Evolutionary conservation across 2,797 vertebrate species (phyloP), one percentile per base, ranked within the genome.

Genomic region (Lagocephalus sceleratus): DNA sequence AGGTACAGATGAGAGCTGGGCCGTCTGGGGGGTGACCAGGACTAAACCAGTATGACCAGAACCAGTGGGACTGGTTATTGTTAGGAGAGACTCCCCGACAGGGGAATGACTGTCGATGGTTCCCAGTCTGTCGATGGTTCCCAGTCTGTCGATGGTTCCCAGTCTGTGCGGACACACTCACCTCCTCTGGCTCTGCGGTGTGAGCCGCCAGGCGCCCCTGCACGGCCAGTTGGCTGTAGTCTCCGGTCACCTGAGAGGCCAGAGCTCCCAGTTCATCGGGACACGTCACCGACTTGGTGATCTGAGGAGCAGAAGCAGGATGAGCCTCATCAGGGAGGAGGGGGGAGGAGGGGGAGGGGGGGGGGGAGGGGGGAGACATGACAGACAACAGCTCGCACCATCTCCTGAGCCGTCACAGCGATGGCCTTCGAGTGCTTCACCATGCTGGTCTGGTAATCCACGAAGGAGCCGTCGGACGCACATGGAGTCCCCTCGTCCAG

Each of bases 251-350:
- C 86, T 97, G 96, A 73, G 96, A 98, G 48, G 97, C 97, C 75
- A 99, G 91, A 54, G 92, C 93, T 57, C 97, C 97, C 85, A 99
- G 78, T 75, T 98, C 97, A 48, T 98, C 96, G 0, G 95, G 96
- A 90, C 94, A 94, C 45, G 96, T 97, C 88, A 98, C 94, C 5
- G 97, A 98, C 89, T 98, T 98, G 53, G 97, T 96, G 94, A 98
- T 98, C 97, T 99, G 88, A 53, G 75, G 19, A 54, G 66, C 23
- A 66, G 52, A 76, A 43, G 50, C 48, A 63, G 45, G 63, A 8
- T 0, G 4, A 44, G 7, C 5, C 10, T 67, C 25, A 59, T 12
- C 20, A 9, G n/a, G n/a, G n/a, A n/a, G 32, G 6, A 35, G 32
- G 32, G 32, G 14, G 14, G 32, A 35, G 32, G 32, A 35, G 14